Conservation (phyloP, 2,113 vertebrate genomes). For the human (Homo sapiens) region DNA sequence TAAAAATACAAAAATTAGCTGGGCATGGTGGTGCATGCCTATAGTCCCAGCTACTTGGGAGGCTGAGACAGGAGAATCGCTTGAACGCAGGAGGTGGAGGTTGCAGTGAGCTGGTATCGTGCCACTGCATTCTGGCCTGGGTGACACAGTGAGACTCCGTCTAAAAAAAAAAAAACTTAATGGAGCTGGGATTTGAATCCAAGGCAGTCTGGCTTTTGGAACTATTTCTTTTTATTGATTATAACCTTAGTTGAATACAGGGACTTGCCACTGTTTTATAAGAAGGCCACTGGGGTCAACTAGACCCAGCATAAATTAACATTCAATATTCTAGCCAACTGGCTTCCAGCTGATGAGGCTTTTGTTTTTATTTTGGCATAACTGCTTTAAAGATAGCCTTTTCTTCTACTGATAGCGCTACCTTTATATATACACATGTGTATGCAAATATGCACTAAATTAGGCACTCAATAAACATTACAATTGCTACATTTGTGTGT, state of each 20-base stretch:
- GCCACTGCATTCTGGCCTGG: no score
- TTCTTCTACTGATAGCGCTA: not conserved
- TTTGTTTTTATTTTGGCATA: slow-evolving; percentile 14
- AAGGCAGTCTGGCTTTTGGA: not conserved
- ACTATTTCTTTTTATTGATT: slow-evolving; percentile 19
- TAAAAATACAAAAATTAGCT: no score
- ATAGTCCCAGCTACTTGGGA: no score
- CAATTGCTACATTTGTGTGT: not conserved
- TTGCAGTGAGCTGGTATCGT: no score
- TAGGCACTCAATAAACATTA: not conserved
- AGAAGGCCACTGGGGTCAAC: not conserved
- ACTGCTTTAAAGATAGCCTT: slow-evolving; percentile 7
- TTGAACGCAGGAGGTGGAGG: no score
- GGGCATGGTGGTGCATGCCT: no score
- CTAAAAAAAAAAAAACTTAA: no score
- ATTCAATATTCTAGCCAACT: not conserved
- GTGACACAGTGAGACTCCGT: no score
- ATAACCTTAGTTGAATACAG: slow-evolving; percentile 1
- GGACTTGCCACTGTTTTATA: slow-evolving; percentile 6
- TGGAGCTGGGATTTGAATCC: not conserved
- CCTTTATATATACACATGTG: not conserved
- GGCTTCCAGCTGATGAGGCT: not conserved
- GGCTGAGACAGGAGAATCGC: no score
- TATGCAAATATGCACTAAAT: not conserved
- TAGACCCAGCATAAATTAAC: slow-evolving; percentile 28